Conservation (phyloP, 2,888 invertebrate genomes). For the Toxonevra muliebris region DNA sequence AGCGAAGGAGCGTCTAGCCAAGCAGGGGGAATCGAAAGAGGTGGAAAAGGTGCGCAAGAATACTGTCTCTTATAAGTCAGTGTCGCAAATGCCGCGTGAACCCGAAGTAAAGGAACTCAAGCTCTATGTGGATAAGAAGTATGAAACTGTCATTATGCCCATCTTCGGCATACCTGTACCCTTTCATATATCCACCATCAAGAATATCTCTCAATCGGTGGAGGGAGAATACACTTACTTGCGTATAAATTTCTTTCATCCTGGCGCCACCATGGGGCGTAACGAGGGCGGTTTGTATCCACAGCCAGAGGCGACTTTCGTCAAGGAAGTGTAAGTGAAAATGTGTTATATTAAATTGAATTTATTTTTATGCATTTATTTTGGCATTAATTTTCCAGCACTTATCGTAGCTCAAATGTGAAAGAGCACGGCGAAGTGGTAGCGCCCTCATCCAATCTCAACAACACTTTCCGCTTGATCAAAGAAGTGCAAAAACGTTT, state of each 20-base stretch:
- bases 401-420: conserved; percentile 95
- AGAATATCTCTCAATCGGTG: conserved; percentile 98
- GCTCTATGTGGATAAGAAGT: conserved; percentile 94
- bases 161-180: conserved; percentile 96
- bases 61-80: conserved; percentile 92
- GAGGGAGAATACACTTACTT: conserved; percentile 98
- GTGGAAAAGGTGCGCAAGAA: conserved; percentile 91
- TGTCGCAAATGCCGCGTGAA: conserved; percentile 92
- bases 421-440: conserved; percentile 96
- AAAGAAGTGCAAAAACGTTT: conserved; percentile 99
- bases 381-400: conserved; percentile 67
- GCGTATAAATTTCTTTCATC: conserved; percentile 97
- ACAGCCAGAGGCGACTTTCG: conserved; percentile 95
- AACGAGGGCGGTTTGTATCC: conserved; percentile 92
- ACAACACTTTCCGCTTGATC: conserved; percentile 95
- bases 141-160: conserved; percentile 98
- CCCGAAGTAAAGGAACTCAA: conserved; percentile 92
- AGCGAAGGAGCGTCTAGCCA: conserved; percentile 90
- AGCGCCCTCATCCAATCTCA: conserved; percentile 94
- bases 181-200: conserved; percentile 98
- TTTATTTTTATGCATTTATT: neutral
- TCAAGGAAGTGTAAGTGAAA: conserved; percentile 91
- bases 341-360: neutral
- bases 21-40: conserved; percentile 85
- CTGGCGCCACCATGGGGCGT: conserved; percentile 94